Evolutionary conservation across 2,888 invertebrate genomes (phyloP).

Genomic region (Maniola hyperantus): DNA sequence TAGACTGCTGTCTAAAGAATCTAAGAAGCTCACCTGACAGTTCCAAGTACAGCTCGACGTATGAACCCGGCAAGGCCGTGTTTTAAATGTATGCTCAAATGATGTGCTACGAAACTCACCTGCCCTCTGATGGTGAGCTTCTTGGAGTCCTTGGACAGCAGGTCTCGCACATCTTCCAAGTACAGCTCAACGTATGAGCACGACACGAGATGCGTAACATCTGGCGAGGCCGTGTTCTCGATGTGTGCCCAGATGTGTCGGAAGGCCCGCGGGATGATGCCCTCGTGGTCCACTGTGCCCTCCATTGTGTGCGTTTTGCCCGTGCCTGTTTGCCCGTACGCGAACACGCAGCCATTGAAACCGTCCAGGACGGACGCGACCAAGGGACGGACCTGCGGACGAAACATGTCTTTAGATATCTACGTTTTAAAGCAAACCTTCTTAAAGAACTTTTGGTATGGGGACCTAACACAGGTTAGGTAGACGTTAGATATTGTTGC

Average conservation of each 20-base stretch:
- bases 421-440: background rate
- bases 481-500: too few species aligned
- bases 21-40: too few species aligned
- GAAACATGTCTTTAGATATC: background rate
- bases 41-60: too few species aligned
- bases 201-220: constrained; percentile 97
- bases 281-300: constrained; percentile 86
- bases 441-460: too few species aligned
- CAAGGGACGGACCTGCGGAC: constrained; percentile 88
- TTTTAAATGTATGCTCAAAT: too few species aligned
- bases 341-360: constrained; percentile 99
- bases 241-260: constrained; percentile 99
- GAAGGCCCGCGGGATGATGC: constrained; percentile 97
- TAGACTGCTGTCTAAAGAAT: too few species aligned
- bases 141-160: constrained; percentile 88
- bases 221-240: constrained; percentile 89
- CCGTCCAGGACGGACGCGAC: constrained; percentile 98
- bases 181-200: constrained; percentile 99
- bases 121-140: constrained; percentile 85
- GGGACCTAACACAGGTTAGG: too few species aligned
- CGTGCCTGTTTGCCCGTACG: constrained; percentile 99
- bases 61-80: too few species aligned
- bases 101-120: constrained; percentile 47
- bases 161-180: constrained; percentile 92
- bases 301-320: constrained; percentile 92